A percentile compares a stretch with the other conserved stretches of the same genome.
Evolutionary conservation across 2,113 vertebrate species (phyloP).

Genomic region (Paradisaea rubra): DNA sequence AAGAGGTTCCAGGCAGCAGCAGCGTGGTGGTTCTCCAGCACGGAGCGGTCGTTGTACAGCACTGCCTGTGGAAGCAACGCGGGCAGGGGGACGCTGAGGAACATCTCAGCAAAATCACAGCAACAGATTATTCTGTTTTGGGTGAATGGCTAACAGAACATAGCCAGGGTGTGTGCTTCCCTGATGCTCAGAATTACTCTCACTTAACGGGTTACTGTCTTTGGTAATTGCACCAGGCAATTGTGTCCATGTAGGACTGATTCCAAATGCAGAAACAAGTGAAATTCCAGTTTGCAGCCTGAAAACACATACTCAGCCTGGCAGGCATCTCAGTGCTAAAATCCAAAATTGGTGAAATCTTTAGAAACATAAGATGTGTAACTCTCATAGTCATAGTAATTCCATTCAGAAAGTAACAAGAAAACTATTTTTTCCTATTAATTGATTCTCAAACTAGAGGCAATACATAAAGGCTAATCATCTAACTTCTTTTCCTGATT

Average conservation of each 20-base stretch:
- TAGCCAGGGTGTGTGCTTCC: neutral
- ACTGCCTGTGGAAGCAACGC: slow-evolving; percentile 74
- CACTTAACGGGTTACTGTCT: neutral
- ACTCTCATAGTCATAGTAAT: neutral
- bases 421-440: neutral
- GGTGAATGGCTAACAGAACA: neutral
- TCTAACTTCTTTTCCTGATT: neutral
- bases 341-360: neutral
- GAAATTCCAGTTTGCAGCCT: neutral
- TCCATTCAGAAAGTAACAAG: neutral
- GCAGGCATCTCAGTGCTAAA: neutral
- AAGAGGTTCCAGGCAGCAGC: slow-evolving; percentile 97
- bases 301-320: neutral
- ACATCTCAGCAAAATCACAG: neutral
- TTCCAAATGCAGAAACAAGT: neutral
- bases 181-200: neutral
- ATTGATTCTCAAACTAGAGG: neutral
- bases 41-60: slow-evolving; percentile 95
- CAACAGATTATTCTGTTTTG: neutral
- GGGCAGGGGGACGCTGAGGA: neutral
- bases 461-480: neutral
- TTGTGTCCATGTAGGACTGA: neutral
- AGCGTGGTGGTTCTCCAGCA: slow-evolving; percentile 96
- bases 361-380: neutral
- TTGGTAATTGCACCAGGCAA: neutral